A percentile compares a stretch with the other conserved stretches of the same genome.
Conservation (phyloP, 2,113 vertebrate species). For the Ancistrus triradiatus region DNA sequence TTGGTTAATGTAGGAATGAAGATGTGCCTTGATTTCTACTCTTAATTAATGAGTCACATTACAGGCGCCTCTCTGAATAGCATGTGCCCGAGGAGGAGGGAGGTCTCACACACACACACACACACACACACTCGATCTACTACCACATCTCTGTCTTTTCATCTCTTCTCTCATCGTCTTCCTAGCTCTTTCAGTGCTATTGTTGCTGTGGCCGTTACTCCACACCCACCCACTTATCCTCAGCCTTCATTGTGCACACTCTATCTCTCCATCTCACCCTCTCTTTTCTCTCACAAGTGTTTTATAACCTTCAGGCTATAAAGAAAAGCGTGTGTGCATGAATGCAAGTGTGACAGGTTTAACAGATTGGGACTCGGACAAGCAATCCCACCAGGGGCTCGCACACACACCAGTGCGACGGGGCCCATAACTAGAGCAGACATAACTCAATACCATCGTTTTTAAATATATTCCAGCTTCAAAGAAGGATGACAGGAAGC, state of each 20-base stretch:
- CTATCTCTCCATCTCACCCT: conserved; percentile 26
- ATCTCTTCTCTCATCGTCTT: conserved; percentile 14
- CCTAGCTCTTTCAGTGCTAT: conserved; percentile 11
- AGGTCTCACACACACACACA: conserved; percentile 40
- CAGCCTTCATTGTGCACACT: conserved; percentile 19
- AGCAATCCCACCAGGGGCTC: background rate
- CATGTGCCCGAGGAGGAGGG: conserved; percentile 63
- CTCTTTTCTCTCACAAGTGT: conserved; percentile 36
- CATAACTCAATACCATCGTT: conserved; percentile 5
- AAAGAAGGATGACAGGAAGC: background rate
- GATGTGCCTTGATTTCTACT: conserved; percentile 46
- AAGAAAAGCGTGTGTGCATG: conserved; percentile 26
- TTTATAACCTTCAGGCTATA: conserved; percentile 61
- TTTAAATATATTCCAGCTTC: conserved; percentile 13
- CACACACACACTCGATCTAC: background rate
- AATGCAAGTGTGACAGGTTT: conserved; percentile 57
- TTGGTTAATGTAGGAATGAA: background rate
- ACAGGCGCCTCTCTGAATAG: conserved; percentile 60
- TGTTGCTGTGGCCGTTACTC: conserved; percentile 44
- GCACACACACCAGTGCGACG: background rate
- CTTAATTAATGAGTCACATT: conserved; percentile 70
- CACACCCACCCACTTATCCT: conserved; percentile 40
- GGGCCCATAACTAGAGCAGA: conserved; percentile 16
- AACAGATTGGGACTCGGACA: conserved; percentile 56
- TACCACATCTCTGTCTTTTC: background rate